A percentile compares a stretch with the other conserved stretches of the same genome.
Evolutionary conservation across 2,888 invertebrate species (phyloP).

Genomic region (Scaeva pyrastri): DNA sequence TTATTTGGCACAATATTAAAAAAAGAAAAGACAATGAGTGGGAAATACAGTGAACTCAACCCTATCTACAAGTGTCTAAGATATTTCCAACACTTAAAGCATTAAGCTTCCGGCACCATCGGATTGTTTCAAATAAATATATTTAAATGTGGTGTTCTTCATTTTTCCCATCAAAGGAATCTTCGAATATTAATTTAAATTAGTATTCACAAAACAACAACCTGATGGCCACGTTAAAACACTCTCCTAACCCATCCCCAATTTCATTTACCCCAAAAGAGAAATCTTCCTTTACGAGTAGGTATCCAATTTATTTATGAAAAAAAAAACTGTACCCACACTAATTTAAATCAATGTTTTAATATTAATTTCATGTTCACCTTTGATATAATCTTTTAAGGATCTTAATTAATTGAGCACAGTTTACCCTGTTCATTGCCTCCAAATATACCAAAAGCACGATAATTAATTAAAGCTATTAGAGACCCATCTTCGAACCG

Average conservation of each 20-base stretch:
- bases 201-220: not conserved
- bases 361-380: constrained; percentile 42
- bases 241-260: too few relatives aligned
- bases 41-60: too few relatives aligned
- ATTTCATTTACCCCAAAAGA: not conserved
- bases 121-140: too few relatives aligned
- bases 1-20: too few relatives aligned
- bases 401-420: constrained; percentile 51
- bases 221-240: not conserved
- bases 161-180: too few relatives aligned
- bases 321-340: not conserved
- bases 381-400: constrained; percentile 52
- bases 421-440: constrained; percentile 39
- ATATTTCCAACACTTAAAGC: too few relatives aligned
- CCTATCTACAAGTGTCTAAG: too few relatives aligned
- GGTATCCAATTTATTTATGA: constrained; percentile 3
- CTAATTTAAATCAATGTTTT: constrained; percentile 28
- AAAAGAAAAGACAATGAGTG: too few relatives aligned
- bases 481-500: not conserved
- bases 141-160: too few relatives aligned
- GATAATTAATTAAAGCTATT: constrained; percentile 59
- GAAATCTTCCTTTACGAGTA: not conserved
- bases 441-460: constrained; percentile 32
- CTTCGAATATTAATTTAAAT: not conserved
- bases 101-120: too few relatives aligned